A percentile compares a stretch with the other conserved stretches of the same genome.
phyloP scores from a whole-genome alignment of 1,140 invertebrate genomes.

The Bicyclus anynana region DNA sequence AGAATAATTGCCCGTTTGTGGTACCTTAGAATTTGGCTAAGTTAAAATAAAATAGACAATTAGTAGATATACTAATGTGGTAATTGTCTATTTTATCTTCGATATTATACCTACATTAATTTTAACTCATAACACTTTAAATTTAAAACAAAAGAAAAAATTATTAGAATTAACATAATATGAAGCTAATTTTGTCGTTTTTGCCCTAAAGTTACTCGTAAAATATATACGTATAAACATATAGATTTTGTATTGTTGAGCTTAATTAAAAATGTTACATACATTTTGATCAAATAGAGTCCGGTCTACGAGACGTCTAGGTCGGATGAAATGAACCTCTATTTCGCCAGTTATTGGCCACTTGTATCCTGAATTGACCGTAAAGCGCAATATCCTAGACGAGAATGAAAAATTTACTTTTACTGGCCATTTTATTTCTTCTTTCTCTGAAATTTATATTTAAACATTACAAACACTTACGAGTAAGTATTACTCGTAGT shows the following conservation, averaged over 20 bases:
- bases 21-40: too few relatives aligned
- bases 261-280: slow-evolving; percentile 1
- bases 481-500: not conserved
- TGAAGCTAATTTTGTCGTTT: too few relatives aligned
- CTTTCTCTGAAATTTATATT: not conserved
- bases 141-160: too few relatives aligned
- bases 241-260: not conserved
- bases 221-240: too few relatives aligned
- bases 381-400: slow-evolving; percentile 57
- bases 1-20: too few relatives aligned
- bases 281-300: slow-evolving; percentile 8
- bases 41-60: too few relatives aligned
- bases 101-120: too few relatives aligned
- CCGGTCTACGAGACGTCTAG: slow-evolving; percentile 13
- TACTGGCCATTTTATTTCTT: slow-evolving; percentile 2
- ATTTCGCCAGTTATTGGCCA: slow-evolving; percentile 63
- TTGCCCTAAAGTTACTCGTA: too few relatives aligned
- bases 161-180: too few relatives aligned
- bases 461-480: not conserved
- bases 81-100: too few relatives aligned
- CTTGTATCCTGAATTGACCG: slow-evolving; percentile 54
- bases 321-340: slow-evolving; percentile 50
- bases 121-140: too few relatives aligned
- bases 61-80: too few relatives aligned
- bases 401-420: slow-evolving; percentile 22